Evolutionary conservation across 2,113 vertebrate genomes (phyloP), one percentile per base, ranked within the genome.

Genomic region (Tamias sibiricus): DNA sequence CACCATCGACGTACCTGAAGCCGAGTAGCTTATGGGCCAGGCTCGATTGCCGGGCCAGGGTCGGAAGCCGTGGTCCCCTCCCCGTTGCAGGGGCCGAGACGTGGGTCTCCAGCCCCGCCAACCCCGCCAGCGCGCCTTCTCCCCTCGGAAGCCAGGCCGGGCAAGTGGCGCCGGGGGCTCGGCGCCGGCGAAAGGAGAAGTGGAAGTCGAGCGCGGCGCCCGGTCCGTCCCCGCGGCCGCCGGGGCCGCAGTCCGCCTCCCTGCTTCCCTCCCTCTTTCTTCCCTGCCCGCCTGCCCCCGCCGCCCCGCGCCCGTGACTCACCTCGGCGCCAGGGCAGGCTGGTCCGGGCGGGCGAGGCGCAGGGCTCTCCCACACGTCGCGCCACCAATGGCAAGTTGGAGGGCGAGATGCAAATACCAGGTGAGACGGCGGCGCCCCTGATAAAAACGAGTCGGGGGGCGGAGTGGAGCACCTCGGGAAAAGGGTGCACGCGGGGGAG

Each of bases 101-200:
- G 68, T 93, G 6, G 68, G 37, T 96, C 88, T 88, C 85, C 95
- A 83, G 52, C 72, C 80, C 62, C 26, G 57, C 93, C 92, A 84
- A 44, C 72, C 81, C 64, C 17, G 57, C 93, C 92, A 49, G 87
- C 72, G 90, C 84, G 76, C 87, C 59, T 84, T 68, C 85, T 92
- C 94, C 82, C 80, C 54, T 77, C 22, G 13, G 91, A 91, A 96
- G 85, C 91, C 59, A 37, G 87, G 81, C 92, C 64, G 8, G 49
- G 84, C 71, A 6, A 95, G 71, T 49, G 96, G 96, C 81, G 95
- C 97, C 94, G 32, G 74, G 66, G 90, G 40, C 24, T 87, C 47
- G 76, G 97, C 95, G 96, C 96, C 85, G 72, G 93, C 89, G 83
- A 97, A 98, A 97, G 95, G 92, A 98, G 97, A 98, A 98, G 97